phyloP scores from a whole-genome alignment of 2,888 invertebrate species.

The Chloroclysta siterata region DNA sequence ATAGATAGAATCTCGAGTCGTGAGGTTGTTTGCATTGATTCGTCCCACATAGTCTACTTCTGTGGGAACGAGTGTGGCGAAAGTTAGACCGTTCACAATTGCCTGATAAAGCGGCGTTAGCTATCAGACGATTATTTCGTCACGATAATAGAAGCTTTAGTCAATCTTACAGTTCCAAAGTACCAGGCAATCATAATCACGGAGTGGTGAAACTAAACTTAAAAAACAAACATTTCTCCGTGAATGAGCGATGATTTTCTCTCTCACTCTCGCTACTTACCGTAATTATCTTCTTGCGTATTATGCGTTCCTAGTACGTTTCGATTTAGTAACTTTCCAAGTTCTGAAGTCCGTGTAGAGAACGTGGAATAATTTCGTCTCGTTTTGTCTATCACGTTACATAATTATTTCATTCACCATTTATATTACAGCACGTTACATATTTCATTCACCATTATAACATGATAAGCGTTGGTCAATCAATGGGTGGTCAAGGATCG shows the following conservation, averaged over 20 bases:
- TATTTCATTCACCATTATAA: too few species aligned
- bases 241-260: constrained; percentile 38
- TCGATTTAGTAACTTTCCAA: constrained; percentile 25
- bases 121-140: background rate
- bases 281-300: constrained; percentile 30
- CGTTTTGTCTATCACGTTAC: background rate
- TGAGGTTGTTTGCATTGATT: constrained; percentile 4
- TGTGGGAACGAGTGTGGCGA: constrained; percentile 2
- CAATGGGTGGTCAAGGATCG: too few species aligned
- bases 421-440: too few species aligned
- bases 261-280: constrained; percentile 38
- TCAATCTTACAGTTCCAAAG: constrained; percentile 8
- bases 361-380: background rate
- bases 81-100: background rate
- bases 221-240: constrained; percentile 31
- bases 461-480: too few species aligned
- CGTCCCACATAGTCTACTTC: background rate
- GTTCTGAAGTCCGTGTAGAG: background rate
- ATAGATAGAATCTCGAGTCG: background rate
- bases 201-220: constrained; percentile 38
- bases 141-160: background rate
- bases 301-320: constrained; percentile 32
- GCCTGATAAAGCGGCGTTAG: background rate
- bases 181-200: constrained; percentile 36
- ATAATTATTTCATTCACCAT: too few species aligned